These are phyloP conservation scores for Zeus faber DNA, from an alignment of 2,113 vertebrate genomes.

Conservation along the genomic window DNA sequence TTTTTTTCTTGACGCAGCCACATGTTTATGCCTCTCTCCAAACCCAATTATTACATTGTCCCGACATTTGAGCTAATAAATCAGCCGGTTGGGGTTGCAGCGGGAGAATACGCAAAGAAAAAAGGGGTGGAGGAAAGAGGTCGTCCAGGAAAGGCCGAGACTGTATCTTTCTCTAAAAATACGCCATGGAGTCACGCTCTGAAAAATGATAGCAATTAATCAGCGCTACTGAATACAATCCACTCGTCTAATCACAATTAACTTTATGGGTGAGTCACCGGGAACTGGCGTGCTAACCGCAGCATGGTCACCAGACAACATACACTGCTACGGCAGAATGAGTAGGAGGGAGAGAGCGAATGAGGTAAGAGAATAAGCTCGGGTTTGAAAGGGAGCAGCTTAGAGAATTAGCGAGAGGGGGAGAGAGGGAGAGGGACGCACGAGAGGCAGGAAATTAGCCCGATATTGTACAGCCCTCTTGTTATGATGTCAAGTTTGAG, in stretches of 20 bases:
- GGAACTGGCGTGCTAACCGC: conserved; percentile 29
- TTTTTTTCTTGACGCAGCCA: conserved; percentile 23
- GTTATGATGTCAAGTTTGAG: conserved; percentile 54
- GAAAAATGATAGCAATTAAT: conserved; percentile 72
- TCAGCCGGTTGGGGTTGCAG: conserved; percentile 51
- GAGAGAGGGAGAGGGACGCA: conserved; percentile 4
- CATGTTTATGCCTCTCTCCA: conserved; percentile 43
- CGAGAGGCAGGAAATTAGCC: conserved; percentile 33
- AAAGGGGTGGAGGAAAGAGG: background rate
- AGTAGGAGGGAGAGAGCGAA: conserved; percentile 9
- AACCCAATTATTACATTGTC: conserved; percentile 62
- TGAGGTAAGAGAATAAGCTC: background rate
- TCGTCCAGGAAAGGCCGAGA: conserved; percentile 20
- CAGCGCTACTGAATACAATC: conserved; percentile 67
- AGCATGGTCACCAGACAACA: conserved; percentile 6
- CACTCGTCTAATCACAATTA: conserved; percentile 67
- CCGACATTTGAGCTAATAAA: conserved; percentile 61
- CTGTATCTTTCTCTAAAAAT: conserved; percentile 47
- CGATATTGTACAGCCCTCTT: conserved; percentile 28
- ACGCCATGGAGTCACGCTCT: conserved; percentile 56
- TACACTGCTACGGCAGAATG: conserved; percentile 4
- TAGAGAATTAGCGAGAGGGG: background rate
- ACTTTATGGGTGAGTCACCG: conserved; percentile 53
- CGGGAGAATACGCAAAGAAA: conserved; percentile 16
- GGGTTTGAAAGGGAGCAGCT: background rate